Evolutionary conservation across 2,113 vertebrate genomes (phyloP), one percentile per base, ranked within the genome.

Genomic region (Poicephalus meyeri): DNA sequence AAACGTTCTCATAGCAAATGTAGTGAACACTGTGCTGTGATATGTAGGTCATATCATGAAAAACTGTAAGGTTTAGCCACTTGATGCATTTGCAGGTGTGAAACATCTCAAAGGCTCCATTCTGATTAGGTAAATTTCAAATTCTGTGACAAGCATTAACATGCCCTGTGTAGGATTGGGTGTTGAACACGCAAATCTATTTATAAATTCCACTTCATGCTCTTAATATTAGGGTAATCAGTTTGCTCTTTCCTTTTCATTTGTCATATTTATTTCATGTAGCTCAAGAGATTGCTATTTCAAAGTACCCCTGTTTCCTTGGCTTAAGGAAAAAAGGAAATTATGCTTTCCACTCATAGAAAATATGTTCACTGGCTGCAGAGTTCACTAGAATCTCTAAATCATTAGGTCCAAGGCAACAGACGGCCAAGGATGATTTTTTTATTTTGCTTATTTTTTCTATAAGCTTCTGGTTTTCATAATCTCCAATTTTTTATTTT

Each of bases 161-260:
- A 82, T 77, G 93, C 73, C 93, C 78, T 73, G 53, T 77, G 81
- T 66, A 91, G 68, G 81, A 87, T 4, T 53, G 66, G 25, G 53
- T 83, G 81, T 64, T 80, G 95, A 95, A 89, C 87, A 66, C 0
- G 1, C 46, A 76, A 72, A 82, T 63, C 66, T 93, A 95, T 89
- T 95, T 95, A 95, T 91, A 96, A 92, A 91, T 95, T 95, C 79
- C 64, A 81, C 49, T 94, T 96, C 83, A 93, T 93, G 64, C 29
- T 89, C 64, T 89, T 96, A 96, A 93, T 93, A 89, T 88, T 85
- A 91, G 78, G 56, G 66, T 89, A 95, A 95, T 89, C 91, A 86
- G 58, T 91, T 94, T 95, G 81, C 68, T 96, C 71, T 72, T 89
- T 47, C 69, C 78, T 91, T 92, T 87, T 66, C 20, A 66, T 94